A percentile compares a stretch with the other conserved stretches of the same genome.
phyloP scores from a whole-genome alignment of 2,797 vertebrate species.

The Margarornis squamiger region DNA sequence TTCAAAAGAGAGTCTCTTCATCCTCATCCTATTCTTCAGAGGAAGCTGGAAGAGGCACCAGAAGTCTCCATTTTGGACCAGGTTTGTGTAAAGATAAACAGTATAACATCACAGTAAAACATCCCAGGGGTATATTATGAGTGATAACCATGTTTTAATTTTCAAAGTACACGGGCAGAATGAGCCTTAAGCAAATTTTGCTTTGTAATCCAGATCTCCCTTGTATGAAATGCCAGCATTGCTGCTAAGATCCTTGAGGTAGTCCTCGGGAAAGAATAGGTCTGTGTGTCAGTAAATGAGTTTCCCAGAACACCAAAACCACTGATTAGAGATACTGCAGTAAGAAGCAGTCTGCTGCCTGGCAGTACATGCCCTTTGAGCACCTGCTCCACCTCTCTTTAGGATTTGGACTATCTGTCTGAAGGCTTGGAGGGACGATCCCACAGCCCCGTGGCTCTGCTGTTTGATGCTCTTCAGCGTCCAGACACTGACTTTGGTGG shows the following conservation, averaged over 20 bases:
- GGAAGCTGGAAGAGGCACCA: conserved; percentile 72
- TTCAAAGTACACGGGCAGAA: neutral
- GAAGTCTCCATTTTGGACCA: conserved; percentile 77
- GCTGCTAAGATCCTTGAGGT: neutral
- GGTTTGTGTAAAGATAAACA: conserved; percentile 57
- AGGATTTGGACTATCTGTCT: conserved; percentile 83
- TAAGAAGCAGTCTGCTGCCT: neutral
- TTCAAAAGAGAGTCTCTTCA: conserved; percentile 69
- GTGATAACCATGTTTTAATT: neutral
- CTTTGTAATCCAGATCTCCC: neutral
- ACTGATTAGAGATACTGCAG: neutral
- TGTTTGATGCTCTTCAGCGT: conserved; percentile 79
- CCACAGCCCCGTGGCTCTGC: conserved; percentile 77
- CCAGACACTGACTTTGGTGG: conserved; percentile 81
- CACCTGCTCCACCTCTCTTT: neutral
- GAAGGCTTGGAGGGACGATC: conserved; percentile 83
- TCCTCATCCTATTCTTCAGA: conserved; percentile 79
- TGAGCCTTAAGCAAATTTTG: neutral
- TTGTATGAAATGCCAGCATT: neutral
- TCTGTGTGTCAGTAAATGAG: neutral
- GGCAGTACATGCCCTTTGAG: neutral
- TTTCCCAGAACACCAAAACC: neutral
- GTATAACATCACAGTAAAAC: neutral
- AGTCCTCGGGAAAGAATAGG: neutral
- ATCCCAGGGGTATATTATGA: neutral